phyloP scores from a whole-genome alignment of 2,888 invertebrate species.

The Drosophila anceps region DNA sequence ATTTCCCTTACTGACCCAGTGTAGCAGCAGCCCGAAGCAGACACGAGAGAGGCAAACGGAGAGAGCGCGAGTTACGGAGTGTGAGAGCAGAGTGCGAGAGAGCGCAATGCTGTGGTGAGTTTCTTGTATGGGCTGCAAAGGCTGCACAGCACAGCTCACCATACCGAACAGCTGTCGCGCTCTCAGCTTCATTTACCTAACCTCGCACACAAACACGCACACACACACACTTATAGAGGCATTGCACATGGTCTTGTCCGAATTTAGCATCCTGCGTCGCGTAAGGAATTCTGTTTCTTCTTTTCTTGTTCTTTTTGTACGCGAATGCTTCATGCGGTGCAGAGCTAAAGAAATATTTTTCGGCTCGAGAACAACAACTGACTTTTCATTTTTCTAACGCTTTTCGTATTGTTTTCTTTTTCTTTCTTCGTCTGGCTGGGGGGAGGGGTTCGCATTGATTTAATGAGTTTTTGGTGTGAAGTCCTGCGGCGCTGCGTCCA shows the following conservation, averaged over 20 bases:
- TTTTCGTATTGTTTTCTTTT: slow-evolving; percentile 51
- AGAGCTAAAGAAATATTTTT: slow-evolving; percentile 52
- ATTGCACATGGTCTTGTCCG: slow-evolving; percentile 60
- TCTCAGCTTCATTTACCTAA: slow-evolving; percentile 57
- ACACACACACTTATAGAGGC: slow-evolving; percentile 7
- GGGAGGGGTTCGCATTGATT: slow-evolving; percentile 54
- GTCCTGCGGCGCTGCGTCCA: slow-evolving; percentile 59
- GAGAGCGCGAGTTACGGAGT: background rate
- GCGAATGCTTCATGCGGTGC: slow-evolving; percentile 61
- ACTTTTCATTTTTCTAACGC: slow-evolving; percentile 60
- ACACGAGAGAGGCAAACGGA: slow-evolving; percentile 24
- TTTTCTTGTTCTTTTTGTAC: slow-evolving; percentile 16
- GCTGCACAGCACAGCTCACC: slow-evolving; percentile 54
- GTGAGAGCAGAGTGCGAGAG: slow-evolving; percentile 25
- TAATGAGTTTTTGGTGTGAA: slow-evolving; percentile 78
- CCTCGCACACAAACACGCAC: slow-evolving; percentile 27
- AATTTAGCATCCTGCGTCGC: slow-evolving; percentile 34
- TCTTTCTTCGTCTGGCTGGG: background rate
- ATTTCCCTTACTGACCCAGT: slow-evolving; percentile 74
- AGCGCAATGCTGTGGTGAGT: slow-evolving; percentile 56
- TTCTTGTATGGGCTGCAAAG: slow-evolving; percentile 52
- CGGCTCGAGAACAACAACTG: slow-evolving; percentile 50
- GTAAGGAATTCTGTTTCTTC: slow-evolving; percentile 30
- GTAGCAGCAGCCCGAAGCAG: slow-evolving; percentile 43
- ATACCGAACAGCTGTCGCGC: slow-evolving; percentile 66